Evolutionary conservation across 2,113 vertebrate genomes (phyloP), one percentile per base, ranked within the genome.

Genomic region (Epinephelus lanceolatus): DNA sequence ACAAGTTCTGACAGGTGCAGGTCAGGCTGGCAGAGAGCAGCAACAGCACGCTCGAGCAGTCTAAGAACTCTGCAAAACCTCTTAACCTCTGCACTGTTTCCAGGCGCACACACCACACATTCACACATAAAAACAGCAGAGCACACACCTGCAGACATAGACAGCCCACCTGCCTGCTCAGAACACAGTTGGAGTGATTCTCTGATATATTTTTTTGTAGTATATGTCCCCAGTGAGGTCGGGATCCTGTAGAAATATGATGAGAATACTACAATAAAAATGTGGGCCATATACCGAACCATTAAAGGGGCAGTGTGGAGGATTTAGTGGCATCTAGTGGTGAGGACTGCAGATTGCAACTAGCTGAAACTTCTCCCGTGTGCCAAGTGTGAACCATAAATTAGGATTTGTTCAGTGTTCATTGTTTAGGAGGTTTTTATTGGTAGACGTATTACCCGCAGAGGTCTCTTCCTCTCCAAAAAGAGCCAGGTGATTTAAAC

Each of bases 1-100:
- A 63, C 59, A 57, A 40, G 73, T 45, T 85, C 83, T 72, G 23
- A 85, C 81, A 72, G 86, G 83, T 78, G 78, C 85, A 68, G 83
- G 66, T 47, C 81, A 52, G 71, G 80, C 42, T 67, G 78, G 47
- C 40, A 55, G 61, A 80, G 60, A 77, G 63, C 30, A 76, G 1
- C 49, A 62, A 2, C 42, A 53, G 69, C 76, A 59, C 18, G 33
- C n/a, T 14, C 8, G 51, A 68, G 72, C 33, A 61, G 72, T 68
- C 72, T 76, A 66, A 86, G 85, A 23, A 65, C 59, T 53, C 67
- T 80, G 45, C 13, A 37, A 67, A 82, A 76, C 30, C 81, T 77
- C 52, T 81, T 80, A 80, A 86, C 73, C 83, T 81, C 37, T 75
- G 75, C 72, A 66, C 62, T 68, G 66, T 80, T 68, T 25, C 55